Conservation (phyloP, 2,888 invertebrate species). For the Cremastinae sp. region DNA sequence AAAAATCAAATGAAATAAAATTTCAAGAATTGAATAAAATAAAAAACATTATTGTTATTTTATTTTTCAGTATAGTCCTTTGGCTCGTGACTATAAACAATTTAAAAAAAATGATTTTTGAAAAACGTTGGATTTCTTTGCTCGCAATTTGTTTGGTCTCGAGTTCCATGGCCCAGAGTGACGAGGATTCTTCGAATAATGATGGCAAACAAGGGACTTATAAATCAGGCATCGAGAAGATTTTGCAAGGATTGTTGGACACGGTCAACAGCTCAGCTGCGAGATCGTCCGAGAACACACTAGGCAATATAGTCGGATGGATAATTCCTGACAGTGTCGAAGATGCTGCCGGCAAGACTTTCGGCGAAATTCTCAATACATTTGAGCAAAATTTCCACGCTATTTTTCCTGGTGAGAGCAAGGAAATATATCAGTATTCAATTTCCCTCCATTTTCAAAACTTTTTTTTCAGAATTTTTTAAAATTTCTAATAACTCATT, state of each 20-base stretch:
- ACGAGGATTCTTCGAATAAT: constrained; percentile 5
- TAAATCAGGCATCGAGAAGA: constrained; percentile 55
- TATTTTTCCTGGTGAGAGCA: constrained; percentile 82
- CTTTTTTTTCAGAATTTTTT: too few species aligned
- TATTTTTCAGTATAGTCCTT: too few species aligned
- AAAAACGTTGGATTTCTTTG: background rate
- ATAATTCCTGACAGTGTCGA: constrained; percentile 73
- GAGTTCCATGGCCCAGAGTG: background rate
- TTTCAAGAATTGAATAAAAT: too few species aligned
- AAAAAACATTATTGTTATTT: too few species aligned
- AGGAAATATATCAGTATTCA: background rate
- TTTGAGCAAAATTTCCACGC: constrained; percentile 82
- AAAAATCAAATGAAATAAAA: too few species aligned
- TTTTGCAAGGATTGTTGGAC: constrained; percentile 44
- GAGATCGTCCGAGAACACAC: constrained; percentile 20
- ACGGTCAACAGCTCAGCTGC: constrained; percentile 17
- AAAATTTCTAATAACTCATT: too few species aligned
- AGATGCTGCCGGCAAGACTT: constrained; percentile 65
- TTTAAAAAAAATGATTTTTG: constrained; percentile 9
- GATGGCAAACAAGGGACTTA: constrained; percentile 49
- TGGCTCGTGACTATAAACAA: too few species aligned
- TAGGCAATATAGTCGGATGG: constrained; percentile 9
- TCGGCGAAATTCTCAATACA: constrained; percentile 80
- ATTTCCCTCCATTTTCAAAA: too few species aligned
- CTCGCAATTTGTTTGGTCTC: background rate